A percentile compares a stretch with the other conserved stretches of the same genome.
Evolutionary conservation across 1,140 invertebrate genomes (phyloP).

Genomic region (Plutomurus gul): DNA sequence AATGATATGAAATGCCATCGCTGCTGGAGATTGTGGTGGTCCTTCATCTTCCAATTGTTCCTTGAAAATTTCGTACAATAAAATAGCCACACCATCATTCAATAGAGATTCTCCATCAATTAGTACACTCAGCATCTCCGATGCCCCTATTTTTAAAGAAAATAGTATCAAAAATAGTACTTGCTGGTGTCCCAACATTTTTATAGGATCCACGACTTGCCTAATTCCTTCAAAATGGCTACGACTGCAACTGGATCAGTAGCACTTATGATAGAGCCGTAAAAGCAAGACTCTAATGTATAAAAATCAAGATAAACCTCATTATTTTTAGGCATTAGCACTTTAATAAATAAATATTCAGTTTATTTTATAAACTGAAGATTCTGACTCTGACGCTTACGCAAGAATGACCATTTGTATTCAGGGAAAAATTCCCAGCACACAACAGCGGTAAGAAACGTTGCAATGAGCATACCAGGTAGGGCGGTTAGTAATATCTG

Average conservation of each 20-base stretch:
- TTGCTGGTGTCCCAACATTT: no score
- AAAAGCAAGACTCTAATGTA: slow-evolving; percentile 57
- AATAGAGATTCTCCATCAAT: slow-evolving; percentile 62
- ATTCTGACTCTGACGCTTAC: no score
- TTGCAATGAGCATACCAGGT: slow-evolving; percentile 51
- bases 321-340: not conserved
- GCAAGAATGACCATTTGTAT: slow-evolving; percentile 54
- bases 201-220: no score
- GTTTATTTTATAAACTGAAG: no score
- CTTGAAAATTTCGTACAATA: slow-evolving; percentile 57
- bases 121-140: slow-evolving; percentile 59
- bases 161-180: not conserved
- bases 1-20: not conserved
- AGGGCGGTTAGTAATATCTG: slow-evolving; percentile 34
- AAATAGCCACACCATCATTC: slow-evolving; percentile 62
- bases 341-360: not conserved
- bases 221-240: slow-evolving; percentile 58
- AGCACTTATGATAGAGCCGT: slow-evolving; percentile 60
- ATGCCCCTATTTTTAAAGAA: slow-evolving; percentile 43
- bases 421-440: slow-evolving; percentile 54
- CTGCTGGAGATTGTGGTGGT: not conserved
- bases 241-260: slow-evolving; percentile 62
- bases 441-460: slow-evolving; percentile 57
- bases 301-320: not conserved
- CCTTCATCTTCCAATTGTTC: slow-evolving; percentile 33